Evolutionary conservation across 2,797 vertebrate genomes (phyloP).

Genomic region (Valencia hispanica): DNA sequence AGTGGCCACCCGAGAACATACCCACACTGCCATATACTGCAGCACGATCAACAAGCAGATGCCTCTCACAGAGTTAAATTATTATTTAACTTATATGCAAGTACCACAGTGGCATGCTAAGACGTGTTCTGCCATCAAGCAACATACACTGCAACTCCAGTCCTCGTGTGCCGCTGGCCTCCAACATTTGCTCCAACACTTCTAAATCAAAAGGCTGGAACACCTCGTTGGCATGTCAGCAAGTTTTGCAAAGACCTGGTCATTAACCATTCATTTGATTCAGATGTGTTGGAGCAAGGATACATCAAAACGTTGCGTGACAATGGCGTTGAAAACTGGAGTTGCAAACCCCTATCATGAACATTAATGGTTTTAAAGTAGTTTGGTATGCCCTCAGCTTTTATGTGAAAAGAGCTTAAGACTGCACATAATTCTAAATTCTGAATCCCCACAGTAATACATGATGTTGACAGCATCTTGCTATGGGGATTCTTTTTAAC

Average conservation of each 20-base stretch:
- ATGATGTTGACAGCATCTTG: not conserved
- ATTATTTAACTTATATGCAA: not conserved
- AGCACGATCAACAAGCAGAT: conserved; percentile 88
- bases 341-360: not conserved
- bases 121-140: not conserved
- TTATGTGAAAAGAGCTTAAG: not conserved
- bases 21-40: conserved; percentile 88
- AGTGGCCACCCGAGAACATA: too few species aligned
- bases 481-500: not conserved
- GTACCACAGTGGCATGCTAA: not conserved
- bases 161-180: not conserved
- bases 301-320: not conserved
- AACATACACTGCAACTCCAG: not conserved
- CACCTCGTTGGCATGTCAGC: not conserved
- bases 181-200: not conserved
- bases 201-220: not conserved
- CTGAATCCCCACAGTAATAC: not conserved
- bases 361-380: not conserved
- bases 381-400: not conserved
- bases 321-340: not conserved
- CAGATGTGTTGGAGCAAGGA: not conserved
- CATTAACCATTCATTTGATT: too few species aligned
- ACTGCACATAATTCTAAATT: not conserved
- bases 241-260: not conserved
- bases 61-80: conserved; percentile 79